Base-by-base conservation (phyloP, 1,140 invertebrate species). In the Drosophila melanogaster region DNA sequence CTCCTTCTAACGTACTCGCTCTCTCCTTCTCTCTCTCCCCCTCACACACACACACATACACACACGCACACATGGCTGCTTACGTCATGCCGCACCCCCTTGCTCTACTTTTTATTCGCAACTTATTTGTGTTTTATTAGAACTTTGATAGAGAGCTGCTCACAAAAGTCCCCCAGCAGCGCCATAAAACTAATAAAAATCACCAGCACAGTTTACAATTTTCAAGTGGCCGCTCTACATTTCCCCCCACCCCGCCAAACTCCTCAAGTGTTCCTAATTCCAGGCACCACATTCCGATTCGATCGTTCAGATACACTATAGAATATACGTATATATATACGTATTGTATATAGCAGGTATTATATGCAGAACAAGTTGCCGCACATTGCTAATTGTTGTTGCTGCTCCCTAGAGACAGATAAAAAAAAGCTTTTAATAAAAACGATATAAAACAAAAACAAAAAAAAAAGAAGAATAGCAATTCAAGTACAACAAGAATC, bases 81-180 rank as follows among this genome's bases (percentile, higher is more conserved):
- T 84, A 69, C 80, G 80, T 84, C 80, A 84, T 84, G 12, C 58
- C 47, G 50, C 35, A 37, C 43, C 55, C 66, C 65, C 64, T 38
- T 44, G 24, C 26, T 81, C 38, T 66, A 62, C 41, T 59, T 40
- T 22, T 22, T 73, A 46, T 37, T 53, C 22, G 33, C 22, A 69
- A 67, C 44, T 69, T 67, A 47, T 47, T 35, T 69, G 10, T 26
- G 15, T 51, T 37, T 24, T 49, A 49, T 50, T 43, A n/a, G 49
- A 57, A 44, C 38, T 44, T 38, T 77, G 56, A 57, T 77, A 72
- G 53, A 72, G 38, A 54, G 33, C 7, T 7, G 33, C 26, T 4
- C 14, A 19, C 10, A 8, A 35, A 24, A 33, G n/a, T 19, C 43
- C 37, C 54, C 22, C 53, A 1, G 54, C 38, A 50, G 17, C 26